Evolutionary conservation across 2,797 vertebrate species (phyloP).

Genomic region (Neosilurus mollespiculum): DNA sequence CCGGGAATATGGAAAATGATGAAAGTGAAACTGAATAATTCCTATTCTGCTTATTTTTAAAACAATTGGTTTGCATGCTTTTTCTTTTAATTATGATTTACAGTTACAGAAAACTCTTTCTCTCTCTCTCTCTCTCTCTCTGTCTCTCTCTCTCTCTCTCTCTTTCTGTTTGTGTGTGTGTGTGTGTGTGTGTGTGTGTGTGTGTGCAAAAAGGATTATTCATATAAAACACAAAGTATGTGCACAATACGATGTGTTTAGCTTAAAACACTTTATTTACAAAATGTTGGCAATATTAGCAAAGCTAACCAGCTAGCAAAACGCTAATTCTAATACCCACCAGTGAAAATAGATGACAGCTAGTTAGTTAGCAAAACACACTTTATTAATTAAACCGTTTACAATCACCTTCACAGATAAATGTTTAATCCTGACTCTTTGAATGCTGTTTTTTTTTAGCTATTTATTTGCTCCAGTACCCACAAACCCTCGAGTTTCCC

Average conservation of each 20-base stretch:
- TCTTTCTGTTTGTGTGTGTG: conserved; percentile 17
- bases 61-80: too few relatives aligned
- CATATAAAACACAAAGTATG: too few relatives aligned
- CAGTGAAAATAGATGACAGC: background rate
- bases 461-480: background rate
- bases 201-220: background rate
- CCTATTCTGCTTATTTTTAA: too few relatives aligned
- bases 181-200: background rate
- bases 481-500: background rate
- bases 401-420: background rate
- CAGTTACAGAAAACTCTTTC: too few relatives aligned
- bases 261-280: background rate
- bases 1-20: too few relatives aligned
- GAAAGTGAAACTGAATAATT: too few relatives aligned
- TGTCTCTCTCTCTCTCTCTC: too few relatives aligned
- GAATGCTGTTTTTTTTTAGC: background rate
- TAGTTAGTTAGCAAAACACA: background rate
- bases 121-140: too few relatives aligned
- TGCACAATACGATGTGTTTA: background rate
- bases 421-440: background rate
- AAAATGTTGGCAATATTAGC: background rate
- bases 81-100: too few relatives aligned
- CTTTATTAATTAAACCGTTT: background rate
- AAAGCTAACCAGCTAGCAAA: background rate
- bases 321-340: background rate